These are phyloP conservation scores for Verasper variegatus DNA, from an alignment of 2,113 vertebrate species.

Conservation along the genomic window DNA sequence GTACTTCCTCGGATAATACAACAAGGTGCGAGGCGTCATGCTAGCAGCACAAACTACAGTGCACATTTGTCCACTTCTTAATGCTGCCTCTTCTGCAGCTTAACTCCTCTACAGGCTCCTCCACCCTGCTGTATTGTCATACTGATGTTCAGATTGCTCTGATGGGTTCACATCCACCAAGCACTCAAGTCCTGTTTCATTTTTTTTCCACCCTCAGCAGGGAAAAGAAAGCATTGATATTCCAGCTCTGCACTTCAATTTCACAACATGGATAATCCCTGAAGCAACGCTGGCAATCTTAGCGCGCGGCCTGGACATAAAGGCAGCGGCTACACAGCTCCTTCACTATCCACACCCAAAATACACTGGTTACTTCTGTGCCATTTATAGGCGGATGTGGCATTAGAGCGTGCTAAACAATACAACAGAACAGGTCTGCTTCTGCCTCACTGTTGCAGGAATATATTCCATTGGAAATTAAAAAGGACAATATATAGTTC, in stretches of 20 bases:
- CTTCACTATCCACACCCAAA: slow-evolving; percentile 48
- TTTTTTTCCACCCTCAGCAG: slow-evolving; percentile 51
- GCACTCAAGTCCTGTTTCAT: slow-evolving; percentile 56
- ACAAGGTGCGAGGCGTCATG: not conserved
- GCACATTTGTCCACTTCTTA: slow-evolving; percentile 11
- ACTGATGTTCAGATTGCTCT: slow-evolving; percentile 65
- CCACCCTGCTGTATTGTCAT: slow-evolving; percentile 44
- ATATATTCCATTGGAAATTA: slow-evolving; percentile 23
- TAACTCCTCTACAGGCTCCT: slow-evolving; percentile 28
- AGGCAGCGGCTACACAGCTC: slow-evolving; percentile 48
- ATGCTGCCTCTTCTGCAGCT: slow-evolving; percentile 12
- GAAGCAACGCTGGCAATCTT: slow-evolving; percentile 71
- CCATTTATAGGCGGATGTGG: slow-evolving; percentile 48
- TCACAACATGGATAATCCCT: slow-evolving; percentile 81
- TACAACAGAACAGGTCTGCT: not conserved
- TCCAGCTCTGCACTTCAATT: slow-evolving; percentile 77
- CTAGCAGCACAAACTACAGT: not conserved
- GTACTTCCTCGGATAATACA: not conserved
- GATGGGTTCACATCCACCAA: slow-evolving; percentile 53
- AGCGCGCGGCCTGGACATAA: slow-evolving; percentile 56
- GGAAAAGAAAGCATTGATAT: slow-evolving; percentile 65
- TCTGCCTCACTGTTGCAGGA: not conserved
- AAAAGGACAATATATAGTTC: slow-evolving; percentile 38
- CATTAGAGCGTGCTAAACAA: slow-evolving; percentile 17
- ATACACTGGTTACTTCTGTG: slow-evolving; percentile 12